phyloP scores from a whole-genome alignment of 2,113 vertebrate species.

The Mustelus asterias region DNA sequence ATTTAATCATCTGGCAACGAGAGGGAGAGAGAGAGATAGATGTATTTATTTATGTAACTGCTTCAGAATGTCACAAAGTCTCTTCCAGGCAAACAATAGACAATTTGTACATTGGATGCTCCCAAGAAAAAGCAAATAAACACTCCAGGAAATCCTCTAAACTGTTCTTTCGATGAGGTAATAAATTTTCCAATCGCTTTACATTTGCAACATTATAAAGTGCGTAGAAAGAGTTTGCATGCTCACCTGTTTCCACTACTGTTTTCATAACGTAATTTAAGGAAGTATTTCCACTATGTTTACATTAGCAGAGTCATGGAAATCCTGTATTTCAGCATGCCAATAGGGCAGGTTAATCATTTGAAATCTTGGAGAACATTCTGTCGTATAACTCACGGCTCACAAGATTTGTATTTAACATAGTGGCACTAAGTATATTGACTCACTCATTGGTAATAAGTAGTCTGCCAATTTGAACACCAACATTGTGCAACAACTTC shows the following conservation, averaged over 20 bases:
- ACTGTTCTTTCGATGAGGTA: background rate
- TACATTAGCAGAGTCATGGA: background rate
- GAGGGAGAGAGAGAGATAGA: background rate
- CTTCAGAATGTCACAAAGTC: background rate
- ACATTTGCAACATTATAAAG: background rate
- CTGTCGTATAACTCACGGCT: background rate
- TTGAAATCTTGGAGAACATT: background rate
- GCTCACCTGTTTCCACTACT: background rate
- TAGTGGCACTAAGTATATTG: background rate
- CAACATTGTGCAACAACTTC: background rate
- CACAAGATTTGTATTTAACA: background rate
- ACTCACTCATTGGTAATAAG: background rate
- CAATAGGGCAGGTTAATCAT: background rate
- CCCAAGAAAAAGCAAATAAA: background rate
- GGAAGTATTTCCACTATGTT: background rate
- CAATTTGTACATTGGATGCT: background rate
- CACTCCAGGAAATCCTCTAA: background rate
- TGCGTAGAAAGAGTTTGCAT: background rate
- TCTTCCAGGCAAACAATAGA: background rate
- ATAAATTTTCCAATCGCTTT: background rate
- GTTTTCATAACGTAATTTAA: background rate
- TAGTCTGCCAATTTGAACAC: background rate
- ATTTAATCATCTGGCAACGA: background rate
- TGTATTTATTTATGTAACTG: background rate
- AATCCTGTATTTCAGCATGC: background rate